These are phyloP conservation scores for Tympanuchus pallidicinctus DNA, from an alignment of 2,113 vertebrate genomes.

Conservation along the genomic window DNA sequence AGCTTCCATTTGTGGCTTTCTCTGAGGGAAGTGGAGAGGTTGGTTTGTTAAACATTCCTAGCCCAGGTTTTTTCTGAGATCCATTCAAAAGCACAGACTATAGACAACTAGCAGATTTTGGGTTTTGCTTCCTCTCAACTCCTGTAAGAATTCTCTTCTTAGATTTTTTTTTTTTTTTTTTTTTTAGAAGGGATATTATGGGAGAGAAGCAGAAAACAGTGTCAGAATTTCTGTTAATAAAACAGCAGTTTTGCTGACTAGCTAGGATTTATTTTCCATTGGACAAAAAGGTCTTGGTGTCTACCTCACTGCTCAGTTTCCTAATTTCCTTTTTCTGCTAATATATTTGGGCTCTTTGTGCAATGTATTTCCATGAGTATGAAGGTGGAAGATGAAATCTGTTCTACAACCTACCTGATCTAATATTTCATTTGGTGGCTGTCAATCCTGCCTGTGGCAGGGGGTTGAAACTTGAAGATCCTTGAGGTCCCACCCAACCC, in stretches of 20 bases:
- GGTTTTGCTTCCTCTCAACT: background rate
- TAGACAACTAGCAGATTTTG: background rate
- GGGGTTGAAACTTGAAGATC: no score
- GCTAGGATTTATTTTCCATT: background rate
- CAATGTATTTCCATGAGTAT: background rate
- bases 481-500: no score
- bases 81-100: background rate
- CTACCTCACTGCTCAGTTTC: background rate
- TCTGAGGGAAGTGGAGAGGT: background rate
- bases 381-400: accelerated
- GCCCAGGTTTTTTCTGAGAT: background rate
- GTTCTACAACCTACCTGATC: background rate
- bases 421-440: no score
- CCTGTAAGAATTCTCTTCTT: background rate
- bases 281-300: background rate
- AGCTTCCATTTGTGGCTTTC: background rate
- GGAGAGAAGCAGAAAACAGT: background rate
- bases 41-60: background rate
- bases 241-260: background rate
- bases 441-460: no score
- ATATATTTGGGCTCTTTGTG: background rate
- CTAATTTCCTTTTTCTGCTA: background rate
- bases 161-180: background rate
- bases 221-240: background rate
- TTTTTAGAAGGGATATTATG: background rate